Evolutionary conservation across 2,113 vertebrate species (phyloP).

Genomic region (Atrichornis clamosus): DNA sequence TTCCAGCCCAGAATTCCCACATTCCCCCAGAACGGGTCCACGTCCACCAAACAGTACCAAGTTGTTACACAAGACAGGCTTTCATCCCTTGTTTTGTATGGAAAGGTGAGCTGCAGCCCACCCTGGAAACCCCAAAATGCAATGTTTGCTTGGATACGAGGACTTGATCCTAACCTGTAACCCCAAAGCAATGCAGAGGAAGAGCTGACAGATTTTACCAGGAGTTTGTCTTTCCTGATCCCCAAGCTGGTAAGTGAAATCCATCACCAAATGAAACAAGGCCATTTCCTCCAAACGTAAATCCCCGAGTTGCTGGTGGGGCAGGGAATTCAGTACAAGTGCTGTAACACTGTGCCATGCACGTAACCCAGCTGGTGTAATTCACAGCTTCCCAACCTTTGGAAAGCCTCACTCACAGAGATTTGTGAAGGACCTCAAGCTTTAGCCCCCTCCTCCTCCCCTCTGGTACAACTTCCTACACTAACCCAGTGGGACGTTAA

Average conservation of each 20-base stretch:
- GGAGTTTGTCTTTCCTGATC: neutral
- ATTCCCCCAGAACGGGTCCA: neutral
- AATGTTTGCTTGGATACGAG: neutral
- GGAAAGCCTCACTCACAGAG: neutral
- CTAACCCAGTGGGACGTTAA: constrained; percentile 59
- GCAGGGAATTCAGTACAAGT: neutral
- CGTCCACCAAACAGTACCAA: neutral
- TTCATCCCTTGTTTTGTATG: fast-evolving
- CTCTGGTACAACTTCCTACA: constrained; percentile 42
- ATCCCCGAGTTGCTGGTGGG: neutral
- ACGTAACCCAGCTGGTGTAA: neutral
- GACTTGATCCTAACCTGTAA: neutral
- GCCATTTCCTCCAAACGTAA: neutral
- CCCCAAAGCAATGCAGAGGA: neutral
- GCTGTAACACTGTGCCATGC: neutral
- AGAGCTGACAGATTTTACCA: neutral
- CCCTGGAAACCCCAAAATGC: neutral
- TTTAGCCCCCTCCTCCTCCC: neutral
- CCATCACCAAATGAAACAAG: neutral
- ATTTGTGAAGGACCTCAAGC: neutral
- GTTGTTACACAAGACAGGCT: neutral
- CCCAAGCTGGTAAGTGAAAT: neutral
- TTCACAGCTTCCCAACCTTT: neutral
- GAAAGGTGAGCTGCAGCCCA: neutral
- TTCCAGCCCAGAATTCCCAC: neutral